Percentiles rank a stretch among this genome's conserved stretches.
These are phyloP conservation scores for Salvelinus alpinus DNA, from an alignment of 2,113 vertebrate genomes.

Conservation along the genomic window DNA sequence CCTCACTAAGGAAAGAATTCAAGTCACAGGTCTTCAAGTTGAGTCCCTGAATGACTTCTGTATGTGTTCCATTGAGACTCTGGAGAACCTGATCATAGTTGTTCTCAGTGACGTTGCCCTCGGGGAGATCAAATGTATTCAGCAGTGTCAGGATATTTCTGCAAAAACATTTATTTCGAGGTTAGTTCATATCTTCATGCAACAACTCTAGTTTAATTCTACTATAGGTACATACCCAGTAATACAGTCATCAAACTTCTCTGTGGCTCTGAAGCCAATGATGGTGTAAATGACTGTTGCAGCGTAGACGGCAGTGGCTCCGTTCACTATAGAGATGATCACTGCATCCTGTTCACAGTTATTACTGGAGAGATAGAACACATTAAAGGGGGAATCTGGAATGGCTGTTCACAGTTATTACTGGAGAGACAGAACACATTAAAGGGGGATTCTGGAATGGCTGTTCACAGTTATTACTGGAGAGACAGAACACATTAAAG, in stretches of 20 bases:
- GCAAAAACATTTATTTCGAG: not conserved
- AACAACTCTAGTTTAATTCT: too few species aligned
- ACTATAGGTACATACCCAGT: conserved; percentile 63
- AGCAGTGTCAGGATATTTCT: conserved; percentile 67
- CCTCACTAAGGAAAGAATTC: conserved; percentile 66
- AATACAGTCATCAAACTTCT: conserved; percentile 83
- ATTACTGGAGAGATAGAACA: conserved; percentile 74
- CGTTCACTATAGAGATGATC: conserved; percentile 85
- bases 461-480: conserved; percentile 89
- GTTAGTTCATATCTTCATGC: not conserved
- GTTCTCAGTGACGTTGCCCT: conserved; percentile 48
- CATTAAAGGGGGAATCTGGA: not conserved
- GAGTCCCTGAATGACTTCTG: conserved; percentile 46
- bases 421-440: too few species aligned
- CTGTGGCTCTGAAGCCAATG: conserved; percentile 90
- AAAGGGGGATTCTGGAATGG: too few species aligned
- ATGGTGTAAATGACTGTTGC: conserved; percentile 89
- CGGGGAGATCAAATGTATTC: conserved; percentile 64
- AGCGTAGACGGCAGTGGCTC: conserved; percentile 84
- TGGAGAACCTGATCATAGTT: conserved; percentile 52
- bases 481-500: conserved; percentile 23
- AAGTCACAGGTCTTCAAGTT: conserved; percentile 58
- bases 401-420: too few species aligned
- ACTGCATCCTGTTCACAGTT: conserved; percentile 89
- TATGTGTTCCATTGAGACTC: conserved; percentile 46